phyloP scores from a whole-genome alignment of 2,888 invertebrate species.

The Gryllus longicercus region DNA sequence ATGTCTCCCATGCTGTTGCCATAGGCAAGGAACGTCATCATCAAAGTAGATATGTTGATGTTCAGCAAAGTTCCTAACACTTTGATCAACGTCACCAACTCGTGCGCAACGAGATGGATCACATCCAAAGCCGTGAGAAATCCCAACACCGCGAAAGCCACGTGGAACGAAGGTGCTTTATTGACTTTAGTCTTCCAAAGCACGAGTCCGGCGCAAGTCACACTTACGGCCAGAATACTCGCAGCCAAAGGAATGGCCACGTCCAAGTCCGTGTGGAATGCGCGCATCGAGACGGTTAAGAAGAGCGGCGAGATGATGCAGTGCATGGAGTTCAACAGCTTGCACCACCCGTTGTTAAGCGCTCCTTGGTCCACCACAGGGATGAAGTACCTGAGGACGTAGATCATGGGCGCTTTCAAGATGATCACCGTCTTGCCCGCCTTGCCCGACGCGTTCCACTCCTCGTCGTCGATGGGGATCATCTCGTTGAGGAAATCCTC shows the following conservation, averaged over 20 bases:
- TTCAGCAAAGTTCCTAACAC: not conserved
- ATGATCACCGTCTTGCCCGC: not conserved
- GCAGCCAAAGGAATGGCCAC: not conserved
- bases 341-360: constrained; percentile 49
- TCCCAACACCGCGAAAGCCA: not conserved
- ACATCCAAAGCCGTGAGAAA: not conserved
- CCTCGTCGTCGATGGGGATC: not conserved
- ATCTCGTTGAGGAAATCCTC: not conserved
- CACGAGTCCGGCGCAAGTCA: not conserved
- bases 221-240: not conserved
- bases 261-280: not conserved
- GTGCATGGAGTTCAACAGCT: constrained; percentile 48
- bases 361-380: constrained; percentile 48
- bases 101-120: not conserved
- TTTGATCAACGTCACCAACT: not conserved
- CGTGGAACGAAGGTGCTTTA: not conserved
- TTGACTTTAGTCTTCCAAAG: not conserved
- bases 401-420: constrained; percentile 46
- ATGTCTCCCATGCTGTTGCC: not conserved
- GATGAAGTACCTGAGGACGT: constrained; percentile 48
- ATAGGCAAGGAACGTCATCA: not conserved
- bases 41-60: not conserved
- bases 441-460: not conserved
- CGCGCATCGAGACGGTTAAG: constrained; percentile 46
- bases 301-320: constrained; percentile 47